These are phyloP conservation scores for Chesias legatella DNA, from an alignment of 2,888 invertebrate genomes.

Conservation along the genomic window DNA sequence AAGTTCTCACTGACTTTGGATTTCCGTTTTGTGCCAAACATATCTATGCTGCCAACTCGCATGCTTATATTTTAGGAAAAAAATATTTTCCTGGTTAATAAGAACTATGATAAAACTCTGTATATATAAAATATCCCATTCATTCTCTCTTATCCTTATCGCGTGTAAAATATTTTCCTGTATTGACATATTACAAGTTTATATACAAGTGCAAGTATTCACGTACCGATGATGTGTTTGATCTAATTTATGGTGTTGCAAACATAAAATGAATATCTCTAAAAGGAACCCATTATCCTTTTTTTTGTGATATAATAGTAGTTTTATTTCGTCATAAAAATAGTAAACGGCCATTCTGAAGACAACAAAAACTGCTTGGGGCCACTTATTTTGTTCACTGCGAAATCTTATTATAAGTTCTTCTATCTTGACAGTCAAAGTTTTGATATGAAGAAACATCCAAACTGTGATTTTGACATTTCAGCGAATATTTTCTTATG, in stretches of 20 bases:
- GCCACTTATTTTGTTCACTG: constrained; percentile 22
- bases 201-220: no score
- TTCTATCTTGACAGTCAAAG: constrained; percentile 9
- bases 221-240: no score
- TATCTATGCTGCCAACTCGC: no score
- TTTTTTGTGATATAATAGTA: constrained; percentile 14
- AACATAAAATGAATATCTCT: constrained; percentile 10
- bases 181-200: no score
- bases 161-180: no score
- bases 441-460: constrained; percentile 14
- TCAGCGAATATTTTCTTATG: constrained; percentile 6
- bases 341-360: constrained; percentile 22
- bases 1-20: no score
- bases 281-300: constrained; percentile 8
- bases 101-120: no score
- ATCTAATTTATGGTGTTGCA: constrained; percentile 1
- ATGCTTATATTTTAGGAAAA: no score
- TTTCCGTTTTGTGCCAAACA: no score
- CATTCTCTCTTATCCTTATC: no score
- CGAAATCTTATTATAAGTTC: constrained; percentile 29
- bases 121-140: no score
- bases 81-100: no score
- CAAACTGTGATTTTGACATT: constrained; percentile 4
- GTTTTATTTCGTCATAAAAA: constrained; percentile 29
- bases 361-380: constrained; percentile 22